Conservation (phyloP, 2,113 vertebrate genomes). For the Larimichthys polyactis region DNA sequence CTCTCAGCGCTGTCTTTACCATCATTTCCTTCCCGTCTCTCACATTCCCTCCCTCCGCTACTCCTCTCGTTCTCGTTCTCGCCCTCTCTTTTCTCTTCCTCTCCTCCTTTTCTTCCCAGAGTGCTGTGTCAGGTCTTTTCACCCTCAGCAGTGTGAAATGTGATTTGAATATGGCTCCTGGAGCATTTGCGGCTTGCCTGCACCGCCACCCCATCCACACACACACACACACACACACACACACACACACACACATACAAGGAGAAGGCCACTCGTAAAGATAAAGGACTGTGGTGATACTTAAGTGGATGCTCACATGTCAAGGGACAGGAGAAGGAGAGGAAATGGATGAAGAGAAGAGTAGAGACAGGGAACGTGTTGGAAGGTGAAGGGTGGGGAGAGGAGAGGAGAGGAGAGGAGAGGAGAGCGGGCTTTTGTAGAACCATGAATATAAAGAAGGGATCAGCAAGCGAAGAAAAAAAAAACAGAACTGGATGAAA, state of each 20-base stretch:
- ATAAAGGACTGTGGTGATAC: constrained; percentile 60
- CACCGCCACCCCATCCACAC: neutral
- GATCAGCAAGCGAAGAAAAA: constrained; percentile 21
- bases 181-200: constrained; percentile 51
- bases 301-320: constrained; percentile 51
- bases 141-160: constrained; percentile 77
- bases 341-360: constrained; percentile 16
- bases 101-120: constrained; percentile 44
- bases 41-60: constrained; percentile 28
- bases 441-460: constrained; percentile 54
- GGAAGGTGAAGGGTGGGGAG: neutral
- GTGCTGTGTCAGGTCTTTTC: constrained; percentile 81
- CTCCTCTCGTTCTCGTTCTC: constrained; percentile 51
- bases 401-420: constrained; percentile 8
- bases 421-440: neutral
- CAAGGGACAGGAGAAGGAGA: constrained; percentile 8
- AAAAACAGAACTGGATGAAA: constrained; percentile 52
- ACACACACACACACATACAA: neutral
- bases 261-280: constrained; percentile 55
- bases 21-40: constrained; percentile 56
- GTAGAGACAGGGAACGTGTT: constrained; percentile 13
- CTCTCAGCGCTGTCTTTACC: constrained; percentile 52
- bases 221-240: neutral
- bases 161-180: constrained; percentile 79
- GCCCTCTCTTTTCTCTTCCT: constrained; percentile 45